Evolutionary conservation across 2,888 invertebrate species (phyloP).

Genomic region (Saturnia pavonia): DNA sequence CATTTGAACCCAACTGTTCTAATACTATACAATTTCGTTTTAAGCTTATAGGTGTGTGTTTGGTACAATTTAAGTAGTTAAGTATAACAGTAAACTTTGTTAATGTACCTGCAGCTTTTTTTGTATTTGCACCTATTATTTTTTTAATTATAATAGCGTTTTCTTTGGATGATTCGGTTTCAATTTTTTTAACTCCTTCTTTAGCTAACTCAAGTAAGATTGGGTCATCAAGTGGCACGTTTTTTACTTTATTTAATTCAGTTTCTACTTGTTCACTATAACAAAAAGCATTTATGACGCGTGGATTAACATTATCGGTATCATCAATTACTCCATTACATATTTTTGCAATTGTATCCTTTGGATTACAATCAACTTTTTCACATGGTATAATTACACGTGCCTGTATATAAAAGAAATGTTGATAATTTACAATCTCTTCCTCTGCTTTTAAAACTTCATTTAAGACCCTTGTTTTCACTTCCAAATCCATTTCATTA

Average conservation of each 20-base stretch:
- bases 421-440: slow-evolving; percentile 54
- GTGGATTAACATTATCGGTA: slow-evolving; percentile 60
- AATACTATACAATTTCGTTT: slow-evolving; percentile 52
- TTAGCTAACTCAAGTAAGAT: slow-evolving; percentile 47
- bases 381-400: slow-evolving; percentile 56
- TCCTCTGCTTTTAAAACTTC: slow-evolving; percentile 60
- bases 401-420: slow-evolving; percentile 59
- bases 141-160: slow-evolving; percentile 53
- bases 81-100: slow-evolving; percentile 55
- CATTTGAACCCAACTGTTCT: slow-evolving; percentile 48
- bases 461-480: slow-evolving; percentile 52
- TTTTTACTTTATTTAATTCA: slow-evolving; percentile 35
- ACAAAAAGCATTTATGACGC: slow-evolving; percentile 77
- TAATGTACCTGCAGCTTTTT: slow-evolving; percentile 50
- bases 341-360: slow-evolving; percentile 63
- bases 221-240: slow-evolving; percentile 51
- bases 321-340: slow-evolving; percentile 79
- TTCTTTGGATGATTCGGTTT: slow-evolving; percentile 43
- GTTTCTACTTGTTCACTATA: slow-evolving; percentile 52
- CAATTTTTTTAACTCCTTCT: slow-evolving; percentile 55
- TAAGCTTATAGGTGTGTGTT: slow-evolving; percentile 40
- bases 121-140: slow-evolving; percentile 53
- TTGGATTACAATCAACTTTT: slow-evolving; percentile 50
- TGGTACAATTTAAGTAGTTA: slow-evolving; percentile 56
- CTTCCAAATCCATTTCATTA: slow-evolving; percentile 57